Conservation (phyloP, 2,113 vertebrate species). For the Rhipidura dahli region DNA sequence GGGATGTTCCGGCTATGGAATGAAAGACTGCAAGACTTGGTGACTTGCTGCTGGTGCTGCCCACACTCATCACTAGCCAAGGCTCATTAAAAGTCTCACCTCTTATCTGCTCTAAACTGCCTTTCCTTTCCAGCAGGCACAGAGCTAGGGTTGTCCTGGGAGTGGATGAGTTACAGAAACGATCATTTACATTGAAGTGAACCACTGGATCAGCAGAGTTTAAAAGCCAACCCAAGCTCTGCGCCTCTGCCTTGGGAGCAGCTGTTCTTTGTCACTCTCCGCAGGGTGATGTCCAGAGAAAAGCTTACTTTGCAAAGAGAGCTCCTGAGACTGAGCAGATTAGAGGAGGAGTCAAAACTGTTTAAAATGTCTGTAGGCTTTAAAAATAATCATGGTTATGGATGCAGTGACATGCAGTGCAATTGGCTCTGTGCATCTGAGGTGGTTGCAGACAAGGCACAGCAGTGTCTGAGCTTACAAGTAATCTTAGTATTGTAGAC, state of each 20-base stretch:
- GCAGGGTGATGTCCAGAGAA: neutral
- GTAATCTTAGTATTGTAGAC: neutral
- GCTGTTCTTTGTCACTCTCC: slow-evolving; percentile 17
- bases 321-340: neutral
- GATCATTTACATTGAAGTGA: neutral
- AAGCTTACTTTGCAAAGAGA: neutral
- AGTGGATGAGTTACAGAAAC: neutral
- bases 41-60: neutral
- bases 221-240: neutral
- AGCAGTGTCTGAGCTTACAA: neutral
- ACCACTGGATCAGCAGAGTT: neutral
- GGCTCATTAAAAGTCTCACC: neutral
- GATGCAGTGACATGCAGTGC: neutral
- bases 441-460: neutral
- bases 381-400: neutral
- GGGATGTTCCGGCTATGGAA: neutral
- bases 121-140: neutral
- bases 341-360: neutral
- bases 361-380: neutral
- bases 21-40: neutral
- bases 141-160: neutral
- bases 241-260: neutral
- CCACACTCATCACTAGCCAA: neutral
- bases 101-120: neutral
- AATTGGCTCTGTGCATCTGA: neutral